Conservation (phyloP, 2,113 vertebrate genomes). For the Melanerpes aurifrons region DNA sequence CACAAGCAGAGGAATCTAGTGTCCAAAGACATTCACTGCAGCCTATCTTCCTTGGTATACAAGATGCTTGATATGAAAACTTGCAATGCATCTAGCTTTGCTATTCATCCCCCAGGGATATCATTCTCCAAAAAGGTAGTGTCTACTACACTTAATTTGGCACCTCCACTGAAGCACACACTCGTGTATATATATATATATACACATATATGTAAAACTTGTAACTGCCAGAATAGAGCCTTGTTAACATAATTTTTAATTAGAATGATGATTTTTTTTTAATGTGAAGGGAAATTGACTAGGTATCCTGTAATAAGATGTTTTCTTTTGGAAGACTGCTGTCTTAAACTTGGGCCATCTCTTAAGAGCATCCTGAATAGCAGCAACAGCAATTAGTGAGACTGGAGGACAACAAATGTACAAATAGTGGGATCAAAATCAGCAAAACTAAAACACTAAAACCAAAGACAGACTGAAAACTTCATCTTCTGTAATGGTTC, state of each 20-base stretch:
- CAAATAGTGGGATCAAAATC: not conserved
- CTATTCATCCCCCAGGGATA: not conserved
- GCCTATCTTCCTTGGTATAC: not conserved
- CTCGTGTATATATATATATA: not conserved
- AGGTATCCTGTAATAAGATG: not conserved
- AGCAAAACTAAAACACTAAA: not conserved
- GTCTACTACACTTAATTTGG: not conserved
- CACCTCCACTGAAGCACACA: not conserved
- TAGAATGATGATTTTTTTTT: not conserved
- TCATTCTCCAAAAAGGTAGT: not conserved
- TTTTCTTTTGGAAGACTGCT: not conserved
- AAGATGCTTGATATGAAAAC: not conserved
- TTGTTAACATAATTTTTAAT: not conserved
- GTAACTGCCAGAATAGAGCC: not conserved
- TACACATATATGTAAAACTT: not conserved
- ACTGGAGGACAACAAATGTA: not conserved
- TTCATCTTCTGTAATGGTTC: not conserved
- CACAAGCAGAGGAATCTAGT: not conserved
- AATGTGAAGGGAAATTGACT: not conserved
- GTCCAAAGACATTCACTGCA: not conserved
- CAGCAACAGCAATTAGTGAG: not conserved
- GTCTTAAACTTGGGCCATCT: not conserved
- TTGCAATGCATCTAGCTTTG: not conserved
- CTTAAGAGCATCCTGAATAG: not conserved
- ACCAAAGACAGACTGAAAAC: not conserved